phyloP scores from a whole-genome alignment of 2,888 invertebrate genomes.

The Tachina fera region DNA sequence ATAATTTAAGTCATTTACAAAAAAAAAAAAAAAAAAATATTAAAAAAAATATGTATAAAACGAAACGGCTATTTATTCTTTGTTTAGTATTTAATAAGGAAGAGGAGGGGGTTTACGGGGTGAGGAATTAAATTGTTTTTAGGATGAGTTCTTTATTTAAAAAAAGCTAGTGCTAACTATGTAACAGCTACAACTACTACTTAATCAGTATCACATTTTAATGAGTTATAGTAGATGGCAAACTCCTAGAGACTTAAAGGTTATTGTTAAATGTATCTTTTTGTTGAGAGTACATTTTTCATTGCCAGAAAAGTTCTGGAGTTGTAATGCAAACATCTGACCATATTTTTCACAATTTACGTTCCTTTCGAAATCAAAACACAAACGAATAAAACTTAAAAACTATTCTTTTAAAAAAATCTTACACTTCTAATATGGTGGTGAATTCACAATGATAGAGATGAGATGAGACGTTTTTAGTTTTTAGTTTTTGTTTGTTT shows the following conservation, averaged over 20 bases:
- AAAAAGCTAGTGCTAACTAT: constrained; percentile 71
- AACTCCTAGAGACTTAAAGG: constrained; percentile 65
- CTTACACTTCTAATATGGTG: constrained; percentile 70
- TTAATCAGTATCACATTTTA: constrained; percentile 72
- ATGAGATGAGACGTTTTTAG: constrained; percentile 42
- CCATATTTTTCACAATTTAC: constrained; percentile 72
- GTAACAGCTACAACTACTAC: constrained; percentile 71
- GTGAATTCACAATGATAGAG: constrained; percentile 71
- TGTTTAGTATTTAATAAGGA: constrained; percentile 6
- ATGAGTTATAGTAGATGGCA: constrained; percentile 72
- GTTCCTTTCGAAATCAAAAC: constrained; percentile 72
- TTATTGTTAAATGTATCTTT: constrained; percentile 34
- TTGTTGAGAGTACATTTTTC: constrained; percentile 13
- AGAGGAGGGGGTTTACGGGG: constrained; percentile 12
- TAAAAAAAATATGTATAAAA: too few species aligned
- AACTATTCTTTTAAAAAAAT: constrained; percentile 57
- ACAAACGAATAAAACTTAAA: constrained; percentile 70
- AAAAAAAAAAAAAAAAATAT: too few species aligned
- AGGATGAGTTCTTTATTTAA: constrained; percentile 29
- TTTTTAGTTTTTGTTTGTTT: constrained; percentile 28
- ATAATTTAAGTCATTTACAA: constrained; percentile 34
- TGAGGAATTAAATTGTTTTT: constrained; percentile 40
- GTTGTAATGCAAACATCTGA: constrained; percentile 70
- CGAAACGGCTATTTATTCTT: constrained; percentile 18
- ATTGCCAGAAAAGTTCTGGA: constrained; percentile 61